Percentiles rank a stretch among this genome's conserved stretches.
Conservation (phyloP, 2,797 vertebrate species). For the Parauchenoglanis ngamensis region DNA sequence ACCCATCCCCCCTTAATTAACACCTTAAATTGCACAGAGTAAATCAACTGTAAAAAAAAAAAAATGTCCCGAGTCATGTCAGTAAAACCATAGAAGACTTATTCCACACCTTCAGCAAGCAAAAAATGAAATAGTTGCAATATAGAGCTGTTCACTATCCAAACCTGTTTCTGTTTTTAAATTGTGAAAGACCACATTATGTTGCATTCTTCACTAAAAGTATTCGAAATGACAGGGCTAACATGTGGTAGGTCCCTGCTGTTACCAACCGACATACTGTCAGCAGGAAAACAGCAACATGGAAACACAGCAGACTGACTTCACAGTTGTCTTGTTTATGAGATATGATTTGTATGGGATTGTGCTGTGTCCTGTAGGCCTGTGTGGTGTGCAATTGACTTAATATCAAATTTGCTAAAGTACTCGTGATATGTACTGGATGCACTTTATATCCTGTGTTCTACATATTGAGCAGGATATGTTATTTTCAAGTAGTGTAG, state of each 20-base stretch:
- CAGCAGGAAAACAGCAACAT: conserved; percentile 1
- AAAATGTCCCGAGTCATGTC: neutral
- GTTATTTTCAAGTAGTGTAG: neutral
- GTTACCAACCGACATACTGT: neutral
- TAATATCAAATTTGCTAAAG: neutral
- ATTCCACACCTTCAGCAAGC: neutral
- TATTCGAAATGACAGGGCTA: neutral
- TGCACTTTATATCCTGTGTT: neutral
- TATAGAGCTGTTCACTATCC: neutral
- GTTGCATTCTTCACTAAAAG: neutral
- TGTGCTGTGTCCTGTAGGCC: neutral
- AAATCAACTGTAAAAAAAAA: neutral
- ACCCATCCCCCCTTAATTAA: no score
- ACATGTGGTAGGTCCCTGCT: conserved; percentile 6
- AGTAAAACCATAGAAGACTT: neutral
- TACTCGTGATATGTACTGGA: neutral
- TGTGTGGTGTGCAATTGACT: neutral
- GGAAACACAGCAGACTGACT: conserved; percentile 1
- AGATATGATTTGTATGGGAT: neutral
- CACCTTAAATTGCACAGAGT: no score
- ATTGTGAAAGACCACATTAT: neutral
- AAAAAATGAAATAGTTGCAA: neutral
- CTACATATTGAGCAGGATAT: neutral
- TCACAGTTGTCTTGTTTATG: neutral
- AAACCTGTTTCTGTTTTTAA: neutral